These are phyloP conservation scores for Clangula hyemalis DNA, from an alignment of 2,797 vertebrate species.

Conservation along the genomic window DNA sequence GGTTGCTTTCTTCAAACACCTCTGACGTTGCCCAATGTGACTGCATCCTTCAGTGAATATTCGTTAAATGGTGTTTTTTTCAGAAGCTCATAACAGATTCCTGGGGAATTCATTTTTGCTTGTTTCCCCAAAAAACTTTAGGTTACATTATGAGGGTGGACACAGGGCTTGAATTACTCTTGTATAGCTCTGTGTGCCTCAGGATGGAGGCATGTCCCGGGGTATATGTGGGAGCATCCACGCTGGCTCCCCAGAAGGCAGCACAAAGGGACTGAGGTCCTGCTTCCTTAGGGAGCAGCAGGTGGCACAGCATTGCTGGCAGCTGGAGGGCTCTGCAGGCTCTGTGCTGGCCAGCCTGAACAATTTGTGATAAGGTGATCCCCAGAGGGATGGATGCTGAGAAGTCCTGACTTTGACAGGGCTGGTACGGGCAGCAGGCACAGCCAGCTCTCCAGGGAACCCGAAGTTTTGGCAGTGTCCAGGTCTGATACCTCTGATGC, in stretches of 20 bases:
- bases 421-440: rapidly evolving
- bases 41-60: background rate
- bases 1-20: background rate
- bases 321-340: rapidly evolving
- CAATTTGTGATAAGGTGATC: background rate
- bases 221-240: background rate
- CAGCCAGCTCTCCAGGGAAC: background rate
- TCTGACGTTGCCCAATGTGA: background rate
- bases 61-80: background rate
- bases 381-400: background rate
- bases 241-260: background rate
- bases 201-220: background rate
- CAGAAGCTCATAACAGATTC: background rate
- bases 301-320: rapidly evolving
- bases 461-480: background rate
- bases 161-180: background rate
- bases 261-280: background rate
- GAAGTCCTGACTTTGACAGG: rapidly evolving
- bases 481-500: background rate
- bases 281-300: background rate
- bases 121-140: background rate
- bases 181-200: background rate
- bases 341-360: background rate
- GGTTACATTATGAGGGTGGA: background rate
- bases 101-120: background rate